Evolutionary conservation across 2,113 vertebrate species (phyloP).

Genomic region (Uria aalge): DNA sequence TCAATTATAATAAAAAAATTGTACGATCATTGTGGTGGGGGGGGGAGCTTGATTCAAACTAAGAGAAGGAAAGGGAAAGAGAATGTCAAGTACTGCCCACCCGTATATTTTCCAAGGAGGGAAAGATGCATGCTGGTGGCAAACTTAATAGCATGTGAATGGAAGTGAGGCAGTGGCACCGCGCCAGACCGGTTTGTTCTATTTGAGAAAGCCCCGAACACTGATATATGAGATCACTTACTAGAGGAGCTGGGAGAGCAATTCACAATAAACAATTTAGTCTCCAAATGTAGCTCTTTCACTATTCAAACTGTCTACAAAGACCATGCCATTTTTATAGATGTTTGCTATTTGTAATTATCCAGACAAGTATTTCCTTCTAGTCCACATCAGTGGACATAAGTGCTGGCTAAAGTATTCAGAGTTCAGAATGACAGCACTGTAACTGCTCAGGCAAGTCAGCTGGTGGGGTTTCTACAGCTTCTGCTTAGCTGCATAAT

Average conservation of each 20-base stretch:
- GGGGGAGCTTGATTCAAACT: neutral
- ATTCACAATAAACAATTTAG: neutral
- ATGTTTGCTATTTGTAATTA: neutral
- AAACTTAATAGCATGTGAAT: constrained; percentile 16
- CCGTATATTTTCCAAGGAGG: neutral
- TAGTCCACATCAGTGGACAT: neutral
- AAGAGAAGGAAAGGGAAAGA: neutral
- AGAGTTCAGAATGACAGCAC: neutral
- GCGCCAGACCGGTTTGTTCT: neutral
- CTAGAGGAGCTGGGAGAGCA: neutral
- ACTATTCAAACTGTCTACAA: neutral
- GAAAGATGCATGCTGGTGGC: neutral
- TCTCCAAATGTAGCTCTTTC: neutral
- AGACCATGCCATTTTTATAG: neutral
- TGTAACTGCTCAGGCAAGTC: neutral
- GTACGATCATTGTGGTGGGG: neutral
- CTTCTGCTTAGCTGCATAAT: neutral
- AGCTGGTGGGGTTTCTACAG: neutral
- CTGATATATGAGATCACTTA: constrained; percentile 37
- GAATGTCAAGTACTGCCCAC: neutral
- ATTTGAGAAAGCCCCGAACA: constrained; percentile 7
- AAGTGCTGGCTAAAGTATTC: neutral
- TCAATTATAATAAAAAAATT: neutral
- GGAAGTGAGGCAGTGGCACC: neutral
- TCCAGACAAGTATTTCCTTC: neutral